These are phyloP conservation scores for Archips crataeganus DNA, from an alignment of 2,888 invertebrate species.

Conservation along the genomic window DNA sequence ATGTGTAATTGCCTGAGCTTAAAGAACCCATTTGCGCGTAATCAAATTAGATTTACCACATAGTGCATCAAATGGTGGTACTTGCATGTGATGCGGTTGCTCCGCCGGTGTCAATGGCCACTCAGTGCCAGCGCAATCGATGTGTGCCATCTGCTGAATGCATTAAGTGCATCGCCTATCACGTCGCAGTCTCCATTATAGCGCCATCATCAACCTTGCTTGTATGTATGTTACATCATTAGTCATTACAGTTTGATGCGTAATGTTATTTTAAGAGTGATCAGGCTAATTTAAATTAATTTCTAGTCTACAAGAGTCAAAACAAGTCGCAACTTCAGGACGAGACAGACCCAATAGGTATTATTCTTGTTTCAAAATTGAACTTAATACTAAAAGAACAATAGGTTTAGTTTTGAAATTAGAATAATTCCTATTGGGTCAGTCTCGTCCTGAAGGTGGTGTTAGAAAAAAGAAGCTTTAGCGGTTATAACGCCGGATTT, in stretches of 20 bases:
- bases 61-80: neutral
- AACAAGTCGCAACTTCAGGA: no score
- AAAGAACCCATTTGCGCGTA: neutral
- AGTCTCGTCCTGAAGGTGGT: no score
- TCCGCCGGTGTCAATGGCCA: slow-evolving; percentile 39
- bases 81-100: neutral
- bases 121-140: slow-evolving; percentile 42
- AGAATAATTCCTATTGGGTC: no score
- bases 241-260: neutral
- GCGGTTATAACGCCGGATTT: no score
- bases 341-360: no score
- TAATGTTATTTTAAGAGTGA: neutral
- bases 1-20: neutral
- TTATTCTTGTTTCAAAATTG: no score
- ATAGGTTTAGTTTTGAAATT: no score
- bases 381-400: no score
- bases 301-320: no score
- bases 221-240: neutral
- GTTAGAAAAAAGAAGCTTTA: no score
- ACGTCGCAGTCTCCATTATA: neutral
- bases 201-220: slow-evolving; percentile 7
- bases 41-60: neutral
- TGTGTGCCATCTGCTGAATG: slow-evolving; percentile 40
- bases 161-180: slow-evolving; percentile 11
- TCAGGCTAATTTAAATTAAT: no score